phyloP scores from a whole-genome alignment of 1,140 invertebrate genomes.

The Tetragonula clypearis region DNA sequence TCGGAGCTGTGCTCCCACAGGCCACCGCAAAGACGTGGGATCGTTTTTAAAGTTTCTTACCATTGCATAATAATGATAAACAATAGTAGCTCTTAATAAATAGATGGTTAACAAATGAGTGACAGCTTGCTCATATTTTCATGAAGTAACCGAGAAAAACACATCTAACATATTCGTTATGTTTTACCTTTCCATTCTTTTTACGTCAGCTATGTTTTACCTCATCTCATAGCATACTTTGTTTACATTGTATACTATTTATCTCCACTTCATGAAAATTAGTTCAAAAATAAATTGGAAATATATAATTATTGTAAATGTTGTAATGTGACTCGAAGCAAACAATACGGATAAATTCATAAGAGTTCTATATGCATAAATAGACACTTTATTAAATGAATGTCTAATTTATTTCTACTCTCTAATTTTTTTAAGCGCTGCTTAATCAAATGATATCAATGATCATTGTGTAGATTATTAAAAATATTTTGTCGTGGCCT shows the following conservation, averaged over 20 bases:
- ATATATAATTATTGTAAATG: conserved; percentile 69
- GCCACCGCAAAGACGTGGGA: conserved; percentile 77
- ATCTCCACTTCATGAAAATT: conserved; percentile 67
- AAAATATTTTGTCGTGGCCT: conserved; percentile 36
- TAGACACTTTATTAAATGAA: conserved; percentile 75
- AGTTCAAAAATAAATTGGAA: conserved; percentile 56
- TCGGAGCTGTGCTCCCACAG: conserved; percentile 81
- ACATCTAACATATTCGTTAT: conserved; percentile 49
- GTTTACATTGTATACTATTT: conserved; percentile 62
- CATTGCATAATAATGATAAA: conserved; percentile 79
- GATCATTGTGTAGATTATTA: conserved; percentile 47
- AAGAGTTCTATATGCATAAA: conserved; percentile 69
- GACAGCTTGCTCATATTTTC: conserved; percentile 69
- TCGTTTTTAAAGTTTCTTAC: conserved; percentile 80
- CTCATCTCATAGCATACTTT: conserved; percentile 50
- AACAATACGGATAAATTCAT: conserved; percentile 59
- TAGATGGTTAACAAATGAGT: conserved; percentile 61
- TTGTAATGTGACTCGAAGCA: conserved; percentile 64
- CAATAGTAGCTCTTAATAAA: conserved; percentile 70
- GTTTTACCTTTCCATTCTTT: conserved; percentile 44
- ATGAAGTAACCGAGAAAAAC: conserved; percentile 54
- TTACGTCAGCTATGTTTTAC: conserved; percentile 50
- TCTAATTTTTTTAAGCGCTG: conserved; percentile 69
- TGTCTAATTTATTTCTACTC: conserved; percentile 76
- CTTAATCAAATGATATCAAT: conserved; percentile 67